Base-by-base conservation (phyloP, 2,797 vertebrate species). In the Leptatherina wallacei region DNA sequence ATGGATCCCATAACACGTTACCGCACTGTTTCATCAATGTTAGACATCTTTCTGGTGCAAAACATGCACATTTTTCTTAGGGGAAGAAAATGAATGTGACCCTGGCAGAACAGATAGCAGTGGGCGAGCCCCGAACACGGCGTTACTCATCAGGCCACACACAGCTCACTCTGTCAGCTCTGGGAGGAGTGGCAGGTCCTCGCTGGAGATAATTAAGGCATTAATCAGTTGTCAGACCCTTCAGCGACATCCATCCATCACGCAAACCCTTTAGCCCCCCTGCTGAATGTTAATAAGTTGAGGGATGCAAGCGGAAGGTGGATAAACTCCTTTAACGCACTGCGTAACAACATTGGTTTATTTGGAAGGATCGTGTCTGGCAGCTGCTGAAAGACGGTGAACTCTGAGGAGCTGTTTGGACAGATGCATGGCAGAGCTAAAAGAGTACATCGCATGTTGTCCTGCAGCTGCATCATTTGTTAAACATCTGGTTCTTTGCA, bases 131-230 rank as follows among this genome's bases (percentile, higher is more conserved):
- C 92, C 40, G 86, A 91, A 92, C 91, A 91, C 67, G 81, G 78
- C 80, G 70, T 80, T 80, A 78, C 89, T 91, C 88, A 88, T 92
- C 86, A 85, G 91, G 89, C 91, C 90, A 90, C 93, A 92, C 91
- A 91, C 91, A 88, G 86, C 84, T 94, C 84, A 90, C 91, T 91
- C 92, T 88, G 82, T 88, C 85, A 87, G 57, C 67, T 82, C 92
- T 75, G 71, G 89, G 89, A 91, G 91, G 89, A 92, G 77, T 75
- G 78, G 57, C 89, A 78, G 83, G 87, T 88, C 90, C 91, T 91
- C 85, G 73, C 83, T 89, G 91, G 78, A 93, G 84, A 88, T 95
- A 96, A 96, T 96, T 95, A 95, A 95, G 89, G 91, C 92, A 95
- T 95, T 94, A 94, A 95, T 94, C 88, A 93, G 83, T 84, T 95